Evolutionary conservation across 2,113 vertebrate species (phyloP).

Genomic region (Myotis yumanensis): DNA sequence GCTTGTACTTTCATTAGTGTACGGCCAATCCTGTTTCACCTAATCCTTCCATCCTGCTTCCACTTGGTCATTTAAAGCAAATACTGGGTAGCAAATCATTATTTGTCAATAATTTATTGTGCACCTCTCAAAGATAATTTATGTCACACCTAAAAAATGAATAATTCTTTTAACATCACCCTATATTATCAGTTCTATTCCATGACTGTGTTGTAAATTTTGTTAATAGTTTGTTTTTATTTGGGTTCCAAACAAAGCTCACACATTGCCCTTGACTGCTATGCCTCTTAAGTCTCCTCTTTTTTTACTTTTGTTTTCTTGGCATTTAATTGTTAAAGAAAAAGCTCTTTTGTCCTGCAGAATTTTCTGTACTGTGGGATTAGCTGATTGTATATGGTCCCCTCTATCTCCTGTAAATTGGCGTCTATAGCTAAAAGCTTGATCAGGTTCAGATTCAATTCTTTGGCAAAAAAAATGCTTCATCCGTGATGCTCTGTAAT

Average conservation of each 20-base stretch:
- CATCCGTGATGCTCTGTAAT: not conserved
- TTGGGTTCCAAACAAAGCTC: not conserved
- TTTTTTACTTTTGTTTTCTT: not conserved
- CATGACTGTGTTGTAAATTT: not conserved
- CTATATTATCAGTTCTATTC: not conserved
- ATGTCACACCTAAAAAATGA: not conserved
- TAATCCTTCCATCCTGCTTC: not conserved
- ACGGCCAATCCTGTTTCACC: not conserved
- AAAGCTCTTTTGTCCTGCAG: not conserved
- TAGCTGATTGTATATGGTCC: not conserved
- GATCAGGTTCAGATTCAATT: not conserved
- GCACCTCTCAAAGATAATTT: not conserved
- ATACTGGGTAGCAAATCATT: not conserved
- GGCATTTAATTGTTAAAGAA: conserved; percentile 6
- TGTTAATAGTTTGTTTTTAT: conserved; percentile 5
- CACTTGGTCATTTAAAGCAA: not conserved
- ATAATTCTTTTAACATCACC: not conserved
- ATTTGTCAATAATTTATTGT: not conserved
- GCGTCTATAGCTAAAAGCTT: not conserved
- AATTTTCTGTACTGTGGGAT: not conserved
- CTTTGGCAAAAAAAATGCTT: not conserved
- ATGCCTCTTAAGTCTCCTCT: not conserved
- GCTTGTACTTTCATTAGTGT: too few species aligned
- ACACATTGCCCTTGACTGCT: not conserved
- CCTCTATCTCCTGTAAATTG: not conserved